Base-by-base conservation (phyloP, 2,888 invertebrate species). In the Cyclophora albipunctata region DNA sequence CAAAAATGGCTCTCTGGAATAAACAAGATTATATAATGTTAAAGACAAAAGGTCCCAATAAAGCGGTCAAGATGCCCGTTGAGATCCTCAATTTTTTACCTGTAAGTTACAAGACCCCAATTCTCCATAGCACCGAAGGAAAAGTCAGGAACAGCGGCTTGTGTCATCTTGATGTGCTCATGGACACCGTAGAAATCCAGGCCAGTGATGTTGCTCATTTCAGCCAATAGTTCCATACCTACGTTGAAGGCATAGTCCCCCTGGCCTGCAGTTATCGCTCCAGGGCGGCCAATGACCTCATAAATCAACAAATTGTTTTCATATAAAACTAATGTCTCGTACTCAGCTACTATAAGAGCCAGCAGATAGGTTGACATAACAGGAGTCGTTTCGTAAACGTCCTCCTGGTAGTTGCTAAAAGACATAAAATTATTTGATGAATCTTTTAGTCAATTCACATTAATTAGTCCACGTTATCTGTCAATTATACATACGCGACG, bases 71-170 rank as follows among this genome's bases (percentile, higher is more conserved):
- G 20, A 20, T 20, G 20, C 20, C 20, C 20, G 2, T 20, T 20
- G 20, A 20, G 20, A 20, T 20, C 20, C 20, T 20, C 1, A 20
- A 20, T 20, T 20, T 20, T 5, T 46, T 70, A 91, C 92, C 91
- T 91, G 81, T 94, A 96, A 0, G 94, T 95, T 4, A 95, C 90
- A 43, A 95, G 78, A 4, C 95, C 96, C 94, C 95, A 95, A 73
- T 96, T 95, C 72, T 95, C 95, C 95, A 95, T 95, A 54, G 95
- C 95, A 49, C 93, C 93, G 60, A 93, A 92, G 34, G 91, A 84
- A 71, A 95, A 94, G 70, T 95, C 94, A 3, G 95, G 93, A 55
- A 96, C 91, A 2, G 95, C 93, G 4, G 94, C 93, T 61, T 95
- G 92, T 57, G 95, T 95, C 71, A 92, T 89, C 61, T 89, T 89